These are phyloP conservation scores for Chloroceryle aenea DNA, from an alignment of 2,113 vertebrate species.

Conservation along the genomic window DNA sequence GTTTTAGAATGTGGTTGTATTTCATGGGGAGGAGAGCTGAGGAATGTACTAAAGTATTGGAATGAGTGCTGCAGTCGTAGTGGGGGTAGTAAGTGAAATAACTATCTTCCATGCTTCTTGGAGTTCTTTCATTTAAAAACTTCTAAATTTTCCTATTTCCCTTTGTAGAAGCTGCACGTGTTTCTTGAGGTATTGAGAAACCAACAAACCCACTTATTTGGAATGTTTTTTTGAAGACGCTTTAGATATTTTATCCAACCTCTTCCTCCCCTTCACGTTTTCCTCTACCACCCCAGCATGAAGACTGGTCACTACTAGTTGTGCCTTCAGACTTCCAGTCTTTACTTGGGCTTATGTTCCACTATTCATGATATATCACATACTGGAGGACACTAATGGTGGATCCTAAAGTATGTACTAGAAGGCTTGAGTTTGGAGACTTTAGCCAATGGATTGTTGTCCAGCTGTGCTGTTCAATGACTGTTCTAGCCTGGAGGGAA, in stretches of 20 bases:
- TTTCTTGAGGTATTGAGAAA: neutral
- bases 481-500: neutral
- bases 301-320: neutral
- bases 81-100: neutral
- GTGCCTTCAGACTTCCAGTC: neutral
- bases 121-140: neutral
- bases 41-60: neutral
- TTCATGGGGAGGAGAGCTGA: neutral
- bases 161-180: neutral
- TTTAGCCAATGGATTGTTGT: neutral
- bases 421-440: neutral
- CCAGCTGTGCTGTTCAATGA: neutral
- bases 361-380: fast-evolving
- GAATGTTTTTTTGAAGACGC: neutral
- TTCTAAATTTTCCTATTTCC: neutral
- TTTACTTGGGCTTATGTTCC: neutral
- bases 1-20: neutral
- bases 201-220: neutral
- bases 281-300: neutral
- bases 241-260: neutral
- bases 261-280: neutral
- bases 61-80: neutral
- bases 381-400: neutral
- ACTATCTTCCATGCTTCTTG: neutral
- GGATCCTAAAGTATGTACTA: neutral